A percentile compares a stretch with the other conserved stretches of the same genome.
These are phyloP conservation scores for Adelphocoris suturalis DNA, from an alignment of 2,888 invertebrate species.

Conservation along the genomic window DNA sequence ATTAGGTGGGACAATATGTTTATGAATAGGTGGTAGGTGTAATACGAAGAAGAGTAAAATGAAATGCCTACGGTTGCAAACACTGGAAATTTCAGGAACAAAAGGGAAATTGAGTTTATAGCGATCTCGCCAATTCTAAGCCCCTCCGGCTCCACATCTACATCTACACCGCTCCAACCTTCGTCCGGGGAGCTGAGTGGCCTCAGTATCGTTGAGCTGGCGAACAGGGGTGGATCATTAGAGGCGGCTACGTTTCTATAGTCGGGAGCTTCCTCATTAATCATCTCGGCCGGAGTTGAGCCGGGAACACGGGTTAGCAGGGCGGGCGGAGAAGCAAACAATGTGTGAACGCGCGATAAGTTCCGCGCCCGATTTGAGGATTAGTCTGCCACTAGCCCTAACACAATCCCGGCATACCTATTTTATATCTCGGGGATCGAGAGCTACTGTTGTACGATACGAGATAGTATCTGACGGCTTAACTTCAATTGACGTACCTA, in stretches of 20 bases:
- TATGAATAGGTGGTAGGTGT: too few relatives aligned
- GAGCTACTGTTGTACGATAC: not conserved
- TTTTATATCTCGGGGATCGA: not conserved
- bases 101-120: not conserved
- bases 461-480: too few relatives aligned
- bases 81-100: too few relatives aligned
- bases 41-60: too few relatives aligned
- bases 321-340: not conserved
- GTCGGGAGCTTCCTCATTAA: constrained; percentile 25
- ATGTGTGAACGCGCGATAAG: constrained; percentile 47
- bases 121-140: not conserved
- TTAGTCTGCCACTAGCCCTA: constrained; percentile 11
- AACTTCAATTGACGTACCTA: too few relatives aligned
- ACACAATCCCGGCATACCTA: constrained; percentile 16
- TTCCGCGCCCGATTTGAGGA: constrained; percentile 34
- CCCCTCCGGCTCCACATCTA: not conserved
- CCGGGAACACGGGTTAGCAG: constrained; percentile 5
- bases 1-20: too few relatives aligned
- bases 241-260: constrained; percentile 36
- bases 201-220: not conserved
- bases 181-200: not conserved
- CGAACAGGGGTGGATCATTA: constrained; percentile 24
- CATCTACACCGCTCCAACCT: too few relatives aligned
- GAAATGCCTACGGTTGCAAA: too few relatives aligned
- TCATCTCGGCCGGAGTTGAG: constrained; percentile 1